Evolutionary conservation across 2,797 vertebrate species (phyloP).

Genomic region (Poecilia wingei): DNA sequence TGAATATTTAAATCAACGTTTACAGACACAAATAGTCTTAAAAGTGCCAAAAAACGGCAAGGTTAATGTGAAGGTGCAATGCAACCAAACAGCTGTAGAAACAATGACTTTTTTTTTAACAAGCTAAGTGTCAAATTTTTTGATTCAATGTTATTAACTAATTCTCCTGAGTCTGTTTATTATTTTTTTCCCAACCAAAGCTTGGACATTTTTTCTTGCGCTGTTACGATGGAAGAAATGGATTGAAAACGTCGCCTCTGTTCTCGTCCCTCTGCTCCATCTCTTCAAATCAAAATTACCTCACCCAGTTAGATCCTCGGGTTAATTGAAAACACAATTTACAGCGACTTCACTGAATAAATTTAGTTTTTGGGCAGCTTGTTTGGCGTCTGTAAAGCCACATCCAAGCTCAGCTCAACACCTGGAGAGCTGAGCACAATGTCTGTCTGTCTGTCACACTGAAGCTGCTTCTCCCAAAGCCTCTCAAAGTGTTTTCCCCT

Average conservation of each 20-base stretch:
- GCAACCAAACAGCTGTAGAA: conserved; percentile 72
- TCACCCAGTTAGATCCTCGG: background rate
- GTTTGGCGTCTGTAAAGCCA: background rate
- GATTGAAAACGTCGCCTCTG: conserved; percentile 10
- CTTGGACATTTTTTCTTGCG: conserved; percentile 14
- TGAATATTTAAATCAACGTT: conserved; percentile 76
- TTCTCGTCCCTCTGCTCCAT: conserved; percentile 61
- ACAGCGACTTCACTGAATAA: background rate
- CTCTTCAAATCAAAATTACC: background rate
- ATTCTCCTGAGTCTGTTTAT: conserved; percentile 2
- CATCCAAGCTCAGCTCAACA: background rate
- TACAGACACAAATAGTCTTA: conserved; percentile 83
- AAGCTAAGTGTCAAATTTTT: conserved; percentile 12
- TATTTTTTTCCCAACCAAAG: background rate
- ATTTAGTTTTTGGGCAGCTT: background rate
- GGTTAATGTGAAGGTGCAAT: conserved; percentile 37
- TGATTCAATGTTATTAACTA: background rate
- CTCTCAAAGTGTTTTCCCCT: conserved; percentile 50
- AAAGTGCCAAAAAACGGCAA: conserved; percentile 70
- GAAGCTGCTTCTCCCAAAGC: conserved; percentile 28
- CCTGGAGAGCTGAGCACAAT: conserved; percentile 6
- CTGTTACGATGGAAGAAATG: conserved; percentile 12
- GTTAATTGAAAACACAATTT: conserved; percentile 37
- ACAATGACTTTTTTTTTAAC: conserved; percentile 22
- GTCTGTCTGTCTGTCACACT: conserved; percentile 21